These are phyloP conservation scores for Bilobella aurantiaca DNA, from an alignment of 1,140 invertebrate genomes.

Conservation along the genomic window DNA sequence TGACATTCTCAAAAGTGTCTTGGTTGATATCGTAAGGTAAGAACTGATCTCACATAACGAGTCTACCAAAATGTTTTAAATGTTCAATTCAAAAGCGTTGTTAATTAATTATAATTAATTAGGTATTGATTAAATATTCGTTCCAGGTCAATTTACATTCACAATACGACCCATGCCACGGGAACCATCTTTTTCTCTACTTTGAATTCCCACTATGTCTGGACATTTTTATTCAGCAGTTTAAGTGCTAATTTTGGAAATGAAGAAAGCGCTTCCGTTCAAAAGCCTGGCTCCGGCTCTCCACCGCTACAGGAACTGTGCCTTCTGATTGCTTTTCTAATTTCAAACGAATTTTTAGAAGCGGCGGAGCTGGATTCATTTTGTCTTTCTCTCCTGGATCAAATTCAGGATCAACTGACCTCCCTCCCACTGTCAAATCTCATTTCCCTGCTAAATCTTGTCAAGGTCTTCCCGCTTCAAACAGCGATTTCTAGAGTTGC, in stretches of 20 bases:
- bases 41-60: background rate
- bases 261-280: background rate
- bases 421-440: background rate
- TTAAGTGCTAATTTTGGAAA: slow-evolving; percentile 45
- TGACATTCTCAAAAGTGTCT: slow-evolving; percentile 70
- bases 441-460: background rate
- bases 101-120: background rate
- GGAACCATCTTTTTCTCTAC: slow-evolving; percentile 77
- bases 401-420: background rate
- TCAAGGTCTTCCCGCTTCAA: background rate
- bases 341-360: background rate
- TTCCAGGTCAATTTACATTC: slow-evolving; percentile 12
- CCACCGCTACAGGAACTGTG: background rate
- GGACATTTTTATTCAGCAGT: slow-evolving; percentile 65
- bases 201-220: slow-evolving; percentile 73
- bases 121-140: background rate
- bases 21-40: slow-evolving; percentile 72
- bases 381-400: background rate
- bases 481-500: background rate
- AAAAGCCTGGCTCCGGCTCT: slow-evolving; percentile 1
- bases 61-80: no score
- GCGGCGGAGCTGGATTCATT: background rate
- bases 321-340: background rate
- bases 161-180: slow-evolving; percentile 55
- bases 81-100: no score